A percentile compares a stretch with the other conserved stretches of the same genome.
These are phyloP conservation scores for Leptodirus hochenwartii DNA, from an alignment of 2,888 invertebrate species.

Conservation along the genomic window DNA sequence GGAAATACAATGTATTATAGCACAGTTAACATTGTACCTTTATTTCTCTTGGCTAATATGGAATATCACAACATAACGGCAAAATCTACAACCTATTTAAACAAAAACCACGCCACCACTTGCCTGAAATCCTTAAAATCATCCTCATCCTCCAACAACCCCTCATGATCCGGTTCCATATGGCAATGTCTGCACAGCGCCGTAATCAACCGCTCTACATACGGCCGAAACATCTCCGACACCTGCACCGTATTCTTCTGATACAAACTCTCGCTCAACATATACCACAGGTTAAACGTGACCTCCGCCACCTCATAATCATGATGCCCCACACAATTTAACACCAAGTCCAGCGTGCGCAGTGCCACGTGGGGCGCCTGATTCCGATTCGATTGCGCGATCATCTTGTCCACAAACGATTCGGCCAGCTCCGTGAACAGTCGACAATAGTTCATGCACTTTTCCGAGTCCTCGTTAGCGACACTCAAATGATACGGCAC, in stretches of 20 bases:
- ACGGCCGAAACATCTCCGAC: conserved; percentile 73
- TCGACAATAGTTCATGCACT: conserved; percentile 83
- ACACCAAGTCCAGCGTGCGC: conserved; percentile 70
- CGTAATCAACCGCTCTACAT: conserved; percentile 76
- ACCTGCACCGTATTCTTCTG: conserved; percentile 65
- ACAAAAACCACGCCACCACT: too few species aligned
- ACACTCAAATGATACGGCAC: conserved; percentile 81
- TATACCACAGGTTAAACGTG: conserved; percentile 94
- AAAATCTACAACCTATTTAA: too few species aligned
- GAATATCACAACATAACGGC: too few species aligned
- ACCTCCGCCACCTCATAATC: conserved; percentile 91
- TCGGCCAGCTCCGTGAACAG: conserved; percentile 92
- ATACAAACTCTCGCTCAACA: conserved; percentile 85
- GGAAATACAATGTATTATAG: too few species aligned
- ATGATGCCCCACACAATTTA: conserved; percentile 89
- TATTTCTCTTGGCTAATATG: too few species aligned
- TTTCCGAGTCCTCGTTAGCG: conserved; percentile 84
- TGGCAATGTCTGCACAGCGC: conserved; percentile 83
- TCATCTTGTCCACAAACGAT: conserved; percentile 70
- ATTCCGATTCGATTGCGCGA: conserved; percentile 38
- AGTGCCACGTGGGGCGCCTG: conserved; percentile 61
- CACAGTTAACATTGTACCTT: too few species aligned
- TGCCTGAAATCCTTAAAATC: conserved; percentile 72
- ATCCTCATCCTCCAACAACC: conserved; percentile 65
- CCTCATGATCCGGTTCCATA: conserved; percentile 87